A percentile compares a stretch with the other conserved stretches of the same genome.
Conservation (phyloP, 2,797 vertebrate genomes). For the Girardinus metallicus region DNA sequence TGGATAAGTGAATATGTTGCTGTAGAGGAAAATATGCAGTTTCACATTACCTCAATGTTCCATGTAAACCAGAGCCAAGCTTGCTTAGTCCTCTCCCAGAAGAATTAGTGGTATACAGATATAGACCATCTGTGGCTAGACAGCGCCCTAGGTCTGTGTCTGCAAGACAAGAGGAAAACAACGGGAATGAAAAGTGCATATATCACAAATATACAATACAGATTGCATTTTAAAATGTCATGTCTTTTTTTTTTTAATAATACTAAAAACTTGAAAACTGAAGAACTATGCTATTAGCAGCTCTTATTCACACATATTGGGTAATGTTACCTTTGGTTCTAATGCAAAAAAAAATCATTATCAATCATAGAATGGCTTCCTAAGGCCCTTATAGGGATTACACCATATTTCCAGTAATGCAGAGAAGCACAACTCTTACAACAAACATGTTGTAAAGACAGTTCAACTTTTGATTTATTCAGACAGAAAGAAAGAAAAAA, state of each 20-base stretch:
- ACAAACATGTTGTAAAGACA: not conserved
- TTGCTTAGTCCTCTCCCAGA: conserved; percentile 98
- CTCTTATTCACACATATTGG: not conserved
- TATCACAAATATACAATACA: not conserved
- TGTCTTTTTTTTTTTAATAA: not conserved
- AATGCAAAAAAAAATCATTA: not conserved
- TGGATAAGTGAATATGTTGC: conserved; percentile 17
- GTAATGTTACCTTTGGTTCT: not conserved
- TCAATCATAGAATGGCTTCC: not conserved
- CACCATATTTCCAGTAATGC: not conserved
- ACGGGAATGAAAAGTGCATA: conserved; percentile 11
- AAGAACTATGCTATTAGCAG: not conserved
- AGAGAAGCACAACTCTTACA: not conserved
- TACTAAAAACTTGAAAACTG: not conserved
- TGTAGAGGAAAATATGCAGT: conserved; percentile 48
- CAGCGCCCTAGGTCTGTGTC: conserved; percentile 97
- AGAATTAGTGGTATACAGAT: conserved; percentile 97
- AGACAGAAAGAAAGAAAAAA: not conserved
- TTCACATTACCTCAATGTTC: conserved; percentile 92
- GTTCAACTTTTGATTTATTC: not conserved
- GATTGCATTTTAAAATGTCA: not conserved
- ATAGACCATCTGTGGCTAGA: conserved; percentile 94
- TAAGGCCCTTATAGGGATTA: not conserved
- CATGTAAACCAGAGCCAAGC: conserved; percentile 96
- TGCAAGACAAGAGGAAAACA: conserved; percentile 60